These are phyloP conservation scores for Aulostomus chinensis DNA, from an alignment of 2,797 vertebrate species.

Conservation along the genomic window DNA sequence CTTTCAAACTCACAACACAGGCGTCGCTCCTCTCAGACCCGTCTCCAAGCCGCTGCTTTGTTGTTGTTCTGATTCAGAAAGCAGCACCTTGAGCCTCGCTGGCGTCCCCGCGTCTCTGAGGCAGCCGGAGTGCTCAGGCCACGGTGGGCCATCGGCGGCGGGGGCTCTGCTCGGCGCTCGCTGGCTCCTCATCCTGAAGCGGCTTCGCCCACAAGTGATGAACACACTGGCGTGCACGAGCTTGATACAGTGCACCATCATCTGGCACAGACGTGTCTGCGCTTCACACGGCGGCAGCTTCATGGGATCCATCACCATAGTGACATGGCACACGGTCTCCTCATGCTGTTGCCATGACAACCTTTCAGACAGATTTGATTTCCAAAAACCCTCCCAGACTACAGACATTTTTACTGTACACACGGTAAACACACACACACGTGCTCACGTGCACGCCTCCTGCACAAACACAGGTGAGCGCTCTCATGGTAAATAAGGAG, in stretches of 20 bases:
- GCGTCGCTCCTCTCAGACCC: constrained; percentile 20
- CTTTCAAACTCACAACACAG: constrained; percentile 24
- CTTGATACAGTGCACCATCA: constrained; percentile 5
- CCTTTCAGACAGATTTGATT: constrained; percentile 51
- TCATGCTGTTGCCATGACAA: constrained; percentile 65
- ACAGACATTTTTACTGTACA: constrained; percentile 3
- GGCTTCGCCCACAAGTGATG: not conserved
- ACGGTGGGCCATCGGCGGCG: too few relatives aligned
- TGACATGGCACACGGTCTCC: constrained; percentile 52
- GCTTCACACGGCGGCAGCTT: constrained; percentile 25
- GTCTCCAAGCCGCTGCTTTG: constrained; percentile 21
- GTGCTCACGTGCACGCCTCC: not conserved
- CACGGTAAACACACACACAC: not conserved
- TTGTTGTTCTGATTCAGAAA: constrained; percentile 21
- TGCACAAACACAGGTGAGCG: not conserved
- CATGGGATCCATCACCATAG: constrained; percentile 67
- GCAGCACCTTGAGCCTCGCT: constrained; percentile 26
- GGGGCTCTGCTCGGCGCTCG: too few relatives aligned
- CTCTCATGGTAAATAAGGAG: constrained; percentile 2
- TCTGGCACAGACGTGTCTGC: constrained; percentile 23
- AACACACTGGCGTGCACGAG: not conserved
- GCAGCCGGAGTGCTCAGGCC: too few relatives aligned
- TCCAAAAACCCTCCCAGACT: constrained; percentile 23
- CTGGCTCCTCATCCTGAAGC: too few relatives aligned
- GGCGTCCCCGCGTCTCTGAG: too few relatives aligned